Percentiles rank a stretch among this genome's conserved stretches.
These are phyloP conservation scores for Channallabes apus DNA, from an alignment of 2,797 vertebrate genomes.

Conservation along the genomic window DNA sequence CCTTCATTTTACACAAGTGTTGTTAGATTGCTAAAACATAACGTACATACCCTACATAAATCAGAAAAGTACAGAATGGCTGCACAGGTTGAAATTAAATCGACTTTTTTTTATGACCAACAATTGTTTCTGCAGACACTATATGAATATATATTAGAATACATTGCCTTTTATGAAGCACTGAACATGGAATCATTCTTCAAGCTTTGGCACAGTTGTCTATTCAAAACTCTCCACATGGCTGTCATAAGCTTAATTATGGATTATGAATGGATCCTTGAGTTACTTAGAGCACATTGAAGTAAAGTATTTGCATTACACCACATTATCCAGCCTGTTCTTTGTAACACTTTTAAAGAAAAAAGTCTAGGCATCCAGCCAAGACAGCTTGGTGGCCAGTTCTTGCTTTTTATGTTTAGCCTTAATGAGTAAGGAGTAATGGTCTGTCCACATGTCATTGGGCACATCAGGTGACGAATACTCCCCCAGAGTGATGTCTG, in stretches of 20 bases:
- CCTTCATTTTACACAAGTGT: neutral
- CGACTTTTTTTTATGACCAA: neutral
- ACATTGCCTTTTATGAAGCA: neutral
- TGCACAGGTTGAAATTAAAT: conserved; percentile 4
- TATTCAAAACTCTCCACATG: conserved; percentile 9
- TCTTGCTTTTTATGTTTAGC: neutral
- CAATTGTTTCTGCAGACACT: neutral
- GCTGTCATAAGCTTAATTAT: conserved; percentile 45
- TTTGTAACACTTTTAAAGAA: neutral
- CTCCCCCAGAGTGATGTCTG: too few species aligned
- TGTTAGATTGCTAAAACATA: neutral
- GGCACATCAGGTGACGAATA: too few species aligned
- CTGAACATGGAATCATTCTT: neutral
- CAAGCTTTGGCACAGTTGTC: conserved; percentile 25
- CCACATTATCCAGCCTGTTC: conserved; percentile 44
- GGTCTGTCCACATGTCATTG: too few species aligned
- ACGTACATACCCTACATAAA: neutral
- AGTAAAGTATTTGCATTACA: conserved; percentile 61
- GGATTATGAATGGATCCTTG: conserved; percentile 56
- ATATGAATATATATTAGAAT: conserved; percentile 21
- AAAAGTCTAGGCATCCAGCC: neutral
- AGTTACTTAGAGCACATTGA: conserved; percentile 41
- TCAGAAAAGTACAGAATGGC: neutral
- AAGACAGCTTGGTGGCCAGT: neutral
- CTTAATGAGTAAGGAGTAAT: too few species aligned